Conservation (phyloP, 2,888 invertebrate species). For the Homarus gammarus region DNA sequence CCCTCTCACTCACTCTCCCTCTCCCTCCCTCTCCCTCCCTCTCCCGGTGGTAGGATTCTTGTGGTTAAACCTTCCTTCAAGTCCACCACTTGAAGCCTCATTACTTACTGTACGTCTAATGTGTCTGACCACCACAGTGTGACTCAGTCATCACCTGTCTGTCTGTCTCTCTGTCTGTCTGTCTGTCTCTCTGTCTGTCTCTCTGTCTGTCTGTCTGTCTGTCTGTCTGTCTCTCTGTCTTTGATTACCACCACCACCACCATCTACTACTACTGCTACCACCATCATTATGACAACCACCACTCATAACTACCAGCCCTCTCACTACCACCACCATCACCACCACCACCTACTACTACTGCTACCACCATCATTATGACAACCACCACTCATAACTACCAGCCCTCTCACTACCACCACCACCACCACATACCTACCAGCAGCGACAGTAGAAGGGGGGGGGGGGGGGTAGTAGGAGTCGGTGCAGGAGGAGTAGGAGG, state of each 20-base stretch:
- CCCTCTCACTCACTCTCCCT: too few species aligned
- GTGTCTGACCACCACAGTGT: not conserved
- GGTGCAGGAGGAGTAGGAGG: conserved; percentile 23
- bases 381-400: not conserved
- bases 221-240: not conserved
- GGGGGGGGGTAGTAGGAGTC: not conserved
- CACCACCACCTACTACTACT: not conserved
- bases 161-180: not conserved
- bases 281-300: not conserved
- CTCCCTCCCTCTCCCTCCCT: not conserved
- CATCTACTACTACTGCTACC: not conserved
- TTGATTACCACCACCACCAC: not conserved
- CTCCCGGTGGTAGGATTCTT: too few species aligned
- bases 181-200: not conserved
- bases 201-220: not conserved
- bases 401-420: not conserved
- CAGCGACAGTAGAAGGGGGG: conserved; percentile 18
- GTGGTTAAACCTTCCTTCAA: not conserved
- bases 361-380: not conserved
- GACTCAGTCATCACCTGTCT: not conserved
- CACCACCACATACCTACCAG: not conserved
- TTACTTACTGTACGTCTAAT: not conserved
- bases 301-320: not conserved
- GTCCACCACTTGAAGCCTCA: not conserved
- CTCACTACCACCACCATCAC: too few species aligned